A percentile compares a stretch with the other conserved stretches of the same genome.
These are phyloP conservation scores for Hypocryptadius cinnamomeus DNA, from an alignment of 2,113 vertebrate genomes.

Conservation along the genomic window DNA sequence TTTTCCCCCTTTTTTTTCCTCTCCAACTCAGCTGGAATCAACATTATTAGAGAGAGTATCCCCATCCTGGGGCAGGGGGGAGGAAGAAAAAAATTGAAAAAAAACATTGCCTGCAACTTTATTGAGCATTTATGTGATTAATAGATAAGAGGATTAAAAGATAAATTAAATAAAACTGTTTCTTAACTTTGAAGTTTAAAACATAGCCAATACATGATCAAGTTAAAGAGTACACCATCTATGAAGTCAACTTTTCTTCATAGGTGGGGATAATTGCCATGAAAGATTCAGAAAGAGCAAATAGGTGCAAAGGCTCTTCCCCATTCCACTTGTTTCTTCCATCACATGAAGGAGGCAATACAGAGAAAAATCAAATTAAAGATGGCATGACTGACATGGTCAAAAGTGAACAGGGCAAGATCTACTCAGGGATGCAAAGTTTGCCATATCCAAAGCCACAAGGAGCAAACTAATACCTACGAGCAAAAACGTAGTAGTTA, in stretches of 20 bases:
- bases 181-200: neutral
- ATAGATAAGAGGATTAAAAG: rapidly evolving
- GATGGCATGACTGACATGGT: neutral
- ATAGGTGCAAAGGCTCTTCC: neutral
- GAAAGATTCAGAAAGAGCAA: neutral
- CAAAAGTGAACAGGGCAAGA: neutral
- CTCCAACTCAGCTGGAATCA: neutral
- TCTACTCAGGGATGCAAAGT: neutral
- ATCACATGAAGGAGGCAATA: neutral
- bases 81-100: rapidly evolving
- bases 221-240: neutral
- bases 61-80: neutral
- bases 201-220: neutral
- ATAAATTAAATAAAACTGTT: neutral
- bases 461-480: neutral
- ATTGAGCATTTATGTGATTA: neutral
- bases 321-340: neutral
- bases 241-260: neutral
- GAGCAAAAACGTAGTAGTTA: neutral
- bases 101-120: neutral
- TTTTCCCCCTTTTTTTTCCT: neutral
- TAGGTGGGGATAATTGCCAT: rapidly evolving
- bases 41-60: neutral
- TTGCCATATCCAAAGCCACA: neutral
- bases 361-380: neutral